Percentiles rank a stretch among this genome's conserved stretches.
phyloP scores from a whole-genome alignment of 37 sponge, comb jelly and placozoan genomes.

The Tethya wilhelma region DNA sequence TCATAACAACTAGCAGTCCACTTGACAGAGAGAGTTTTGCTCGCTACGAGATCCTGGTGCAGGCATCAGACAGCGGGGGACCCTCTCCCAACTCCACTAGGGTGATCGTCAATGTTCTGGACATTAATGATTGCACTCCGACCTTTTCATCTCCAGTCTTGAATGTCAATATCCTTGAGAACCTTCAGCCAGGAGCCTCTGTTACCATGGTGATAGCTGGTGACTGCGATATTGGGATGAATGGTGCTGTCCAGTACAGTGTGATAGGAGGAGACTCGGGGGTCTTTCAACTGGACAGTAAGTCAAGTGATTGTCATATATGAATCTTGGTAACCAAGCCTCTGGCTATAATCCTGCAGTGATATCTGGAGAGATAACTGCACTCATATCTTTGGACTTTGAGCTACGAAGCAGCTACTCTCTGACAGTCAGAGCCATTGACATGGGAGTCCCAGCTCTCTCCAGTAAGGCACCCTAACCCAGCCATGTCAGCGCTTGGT shows the following conservation, averaged over 20 bases:
- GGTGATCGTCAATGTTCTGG: conserved; percentile 29
- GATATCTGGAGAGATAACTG: conserved; percentile 39
- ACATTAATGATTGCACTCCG: conserved; percentile 46
- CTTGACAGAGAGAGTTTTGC: conserved; percentile 45
- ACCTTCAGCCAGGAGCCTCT: conserved; percentile 23
- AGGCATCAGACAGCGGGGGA: background rate
- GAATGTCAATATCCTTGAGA: conserved; percentile 18
- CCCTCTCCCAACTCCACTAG: background rate
- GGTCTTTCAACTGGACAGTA: conserved; percentile 45
- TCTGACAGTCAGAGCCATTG: conserved; percentile 43
- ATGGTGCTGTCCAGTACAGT: conserved; percentile 30
- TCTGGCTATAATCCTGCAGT: conserved; percentile 13
- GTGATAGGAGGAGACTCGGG: conserved; percentile 27
- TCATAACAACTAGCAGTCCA: background rate
- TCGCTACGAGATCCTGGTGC: conserved; percentile 19
- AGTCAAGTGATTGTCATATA: background rate
- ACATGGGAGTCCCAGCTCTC: conserved; percentile 29
- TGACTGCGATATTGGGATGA: conserved; percentile 39
- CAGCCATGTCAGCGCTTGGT: background rate
- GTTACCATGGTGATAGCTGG: conserved; percentile 35
- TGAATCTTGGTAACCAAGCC: background rate
- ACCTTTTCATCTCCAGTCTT: conserved; percentile 15
- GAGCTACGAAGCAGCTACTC: conserved; percentile 3
- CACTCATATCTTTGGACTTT: conserved; percentile 16
- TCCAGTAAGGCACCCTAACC: background rate